A percentile compares a stretch with the other conserved stretches of the same genome.
Evolutionary conservation across 2,113 vertebrate genomes (phyloP).

Genomic region (Caranx ignobilis): DNA sequence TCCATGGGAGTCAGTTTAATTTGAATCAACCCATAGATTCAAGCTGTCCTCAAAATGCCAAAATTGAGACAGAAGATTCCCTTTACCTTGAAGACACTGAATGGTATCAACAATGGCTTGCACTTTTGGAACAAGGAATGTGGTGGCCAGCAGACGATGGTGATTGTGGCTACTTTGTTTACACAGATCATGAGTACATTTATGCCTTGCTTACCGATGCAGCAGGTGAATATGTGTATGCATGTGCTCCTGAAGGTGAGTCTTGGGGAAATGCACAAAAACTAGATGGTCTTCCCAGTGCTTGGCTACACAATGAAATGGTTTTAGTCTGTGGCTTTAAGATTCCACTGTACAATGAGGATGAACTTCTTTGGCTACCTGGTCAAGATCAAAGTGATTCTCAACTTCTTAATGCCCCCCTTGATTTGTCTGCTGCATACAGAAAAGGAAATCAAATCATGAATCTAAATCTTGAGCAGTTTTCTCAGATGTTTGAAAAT

Average conservation of each 20-base stretch:
- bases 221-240: constrained; percentile 91
- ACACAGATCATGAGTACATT: constrained; percentile 92
- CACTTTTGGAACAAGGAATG: constrained; percentile 90
- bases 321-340: constrained; percentile 92
- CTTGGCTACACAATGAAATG: constrained; percentile 85
- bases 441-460: constrained; percentile 89
- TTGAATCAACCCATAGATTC: constrained; percentile 76
- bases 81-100: constrained; percentile 85
- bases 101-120: constrained; percentile 94
- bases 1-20: constrained; percentile 75
- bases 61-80: constrained; percentile 81
- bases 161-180: constrained; percentile 95
- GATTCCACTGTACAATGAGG: constrained; percentile 90
- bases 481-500: constrained; percentile 92
- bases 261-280: constrained; percentile 81
- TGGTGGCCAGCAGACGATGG: constrained; percentile 97
- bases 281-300: constrained; percentile 76
- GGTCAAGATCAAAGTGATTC: constrained; percentile 85
- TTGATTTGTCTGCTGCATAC: constrained; percentile 92
- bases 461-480: constrained; percentile 91
- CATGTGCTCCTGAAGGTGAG: constrained; percentile 88
- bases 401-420: constrained; percentile 86
- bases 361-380: constrained; percentile 90
- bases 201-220: constrained; percentile 95
- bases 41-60: constrained; percentile 80